Evolutionary conservation across 2,797 vertebrate species (phyloP).

Genomic region (Cuniculus paca): DNA sequence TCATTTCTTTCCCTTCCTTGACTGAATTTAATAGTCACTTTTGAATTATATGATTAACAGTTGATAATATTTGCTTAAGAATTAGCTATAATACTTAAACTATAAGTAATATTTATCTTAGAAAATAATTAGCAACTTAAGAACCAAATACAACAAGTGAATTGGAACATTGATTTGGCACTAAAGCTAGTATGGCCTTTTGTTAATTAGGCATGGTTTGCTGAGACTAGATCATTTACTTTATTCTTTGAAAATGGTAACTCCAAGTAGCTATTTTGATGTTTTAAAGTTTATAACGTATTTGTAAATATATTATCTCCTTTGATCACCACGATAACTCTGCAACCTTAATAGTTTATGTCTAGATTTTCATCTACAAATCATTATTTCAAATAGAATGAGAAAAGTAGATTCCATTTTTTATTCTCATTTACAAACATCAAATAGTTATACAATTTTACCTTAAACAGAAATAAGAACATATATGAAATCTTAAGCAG

Average conservation of each 20-base stretch:
- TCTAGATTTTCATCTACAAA: background rate
- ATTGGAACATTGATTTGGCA: background rate
- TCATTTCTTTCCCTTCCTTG: constrained; percentile 19
- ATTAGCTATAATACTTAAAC: background rate
- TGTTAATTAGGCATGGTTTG: background rate
- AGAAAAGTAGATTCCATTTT: background rate
- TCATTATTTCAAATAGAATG: background rate
- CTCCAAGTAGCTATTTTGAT: constrained; percentile 28
- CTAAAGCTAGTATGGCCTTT: background rate
- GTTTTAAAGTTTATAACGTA: constrained; percentile 12
- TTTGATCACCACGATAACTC: background rate
- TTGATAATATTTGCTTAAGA: constrained; percentile 60
- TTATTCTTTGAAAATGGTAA: constrained; percentile 52
- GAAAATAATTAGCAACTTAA: constrained; percentile 69
- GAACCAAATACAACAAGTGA: constrained; percentile 53
- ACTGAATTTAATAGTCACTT: constrained; percentile 58
- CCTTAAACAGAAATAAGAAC: background rate
- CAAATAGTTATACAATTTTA: background rate
- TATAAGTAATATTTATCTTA: constrained; percentile 61
- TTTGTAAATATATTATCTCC: constrained; percentile 55
- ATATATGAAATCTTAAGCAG: background rate
- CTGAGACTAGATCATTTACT: background rate
- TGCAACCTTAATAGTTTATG: background rate
- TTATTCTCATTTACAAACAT: constrained; percentile 32
- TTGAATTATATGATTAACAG: background rate